Conservation (phyloP, 2,797 vertebrate species). For the Macroramphosus scolopax region DNA sequence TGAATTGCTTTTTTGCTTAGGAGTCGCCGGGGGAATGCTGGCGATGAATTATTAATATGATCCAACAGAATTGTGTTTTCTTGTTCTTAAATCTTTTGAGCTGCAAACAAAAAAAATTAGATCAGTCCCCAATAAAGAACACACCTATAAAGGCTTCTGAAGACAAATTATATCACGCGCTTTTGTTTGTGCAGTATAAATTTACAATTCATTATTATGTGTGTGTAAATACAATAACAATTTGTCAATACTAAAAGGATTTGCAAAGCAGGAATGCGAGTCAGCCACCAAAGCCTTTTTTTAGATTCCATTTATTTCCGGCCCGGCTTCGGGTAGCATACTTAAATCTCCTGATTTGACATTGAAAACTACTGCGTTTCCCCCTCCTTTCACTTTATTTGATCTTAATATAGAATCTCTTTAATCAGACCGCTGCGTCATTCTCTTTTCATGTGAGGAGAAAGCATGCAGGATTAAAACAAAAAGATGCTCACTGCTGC, state of each 20-base stretch:
- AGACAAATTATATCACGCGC: constrained; percentile 5
- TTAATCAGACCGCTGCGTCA: constrained; percentile 39
- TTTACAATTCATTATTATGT: constrained; percentile 9
- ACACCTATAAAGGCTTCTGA: constrained; percentile 8
- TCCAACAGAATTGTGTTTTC: constrained; percentile 24
- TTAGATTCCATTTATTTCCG: constrained; percentile 40
- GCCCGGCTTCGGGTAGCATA: constrained; percentile 18
- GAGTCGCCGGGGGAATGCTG: constrained; percentile 52
- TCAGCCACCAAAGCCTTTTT: constrained; percentile 32
- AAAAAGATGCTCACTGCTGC: constrained; percentile 31
- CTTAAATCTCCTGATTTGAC: constrained; percentile 49
- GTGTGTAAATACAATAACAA: constrained; percentile 11
- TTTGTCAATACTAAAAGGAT: constrained; percentile 35
- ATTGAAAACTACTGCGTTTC: constrained; percentile 34
- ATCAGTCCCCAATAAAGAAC: background rate
- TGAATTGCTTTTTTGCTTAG: constrained; percentile 60
- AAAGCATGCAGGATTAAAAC: constrained; percentile 40
- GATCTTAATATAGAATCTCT: constrained; percentile 43
- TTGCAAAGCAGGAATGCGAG: constrained; percentile 28
- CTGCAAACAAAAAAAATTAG: constrained; percentile 30
- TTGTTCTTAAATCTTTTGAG: constrained; percentile 21
- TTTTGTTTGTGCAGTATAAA: constrained; percentile 4
- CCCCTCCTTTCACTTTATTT: constrained; percentile 42
- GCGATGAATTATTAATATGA: constrained; percentile 63
- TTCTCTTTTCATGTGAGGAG: constrained; percentile 47